These are phyloP conservation scores for Notothenia rossii DNA, from an alignment of 2,113 vertebrate genomes.

Conservation along the genomic window DNA sequence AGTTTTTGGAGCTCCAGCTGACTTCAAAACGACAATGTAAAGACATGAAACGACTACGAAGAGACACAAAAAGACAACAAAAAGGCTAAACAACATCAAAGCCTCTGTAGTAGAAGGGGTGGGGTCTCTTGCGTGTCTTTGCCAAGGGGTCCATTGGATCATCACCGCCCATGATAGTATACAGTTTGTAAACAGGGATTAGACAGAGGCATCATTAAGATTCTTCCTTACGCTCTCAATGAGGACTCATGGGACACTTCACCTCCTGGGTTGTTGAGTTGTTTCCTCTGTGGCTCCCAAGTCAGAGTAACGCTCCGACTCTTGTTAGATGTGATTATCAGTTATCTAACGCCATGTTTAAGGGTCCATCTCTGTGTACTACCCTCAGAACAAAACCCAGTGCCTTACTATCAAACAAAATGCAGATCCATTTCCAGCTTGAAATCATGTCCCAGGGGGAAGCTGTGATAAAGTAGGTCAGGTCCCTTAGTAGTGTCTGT, in stretches of 20 bases:
- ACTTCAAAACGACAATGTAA: no score
- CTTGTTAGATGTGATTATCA: conserved; percentile 44
- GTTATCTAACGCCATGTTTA: conserved; percentile 51
- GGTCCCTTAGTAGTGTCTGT: conserved; percentile 10
- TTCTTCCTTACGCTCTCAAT: conserved; percentile 21
- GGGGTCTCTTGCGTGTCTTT: no score
- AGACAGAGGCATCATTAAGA: background rate
- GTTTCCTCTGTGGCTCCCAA: conserved; percentile 31
- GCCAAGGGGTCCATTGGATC: no score
- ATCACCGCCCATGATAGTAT: no score
- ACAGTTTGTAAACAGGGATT: conserved; percentile 5
- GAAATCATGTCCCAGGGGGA: conserved; percentile 15
- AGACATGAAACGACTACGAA: no score
- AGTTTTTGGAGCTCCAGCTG: no score
- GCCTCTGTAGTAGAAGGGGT: no score
- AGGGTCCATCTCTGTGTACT: conserved; percentile 45
- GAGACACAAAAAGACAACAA: no score
- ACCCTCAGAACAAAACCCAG: conserved; percentile 15
- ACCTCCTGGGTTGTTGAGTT: conserved; percentile 18
- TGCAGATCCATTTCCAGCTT: background rate
- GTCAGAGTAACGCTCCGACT: conserved; percentile 51
- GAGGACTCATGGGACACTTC: conserved; percentile 10
- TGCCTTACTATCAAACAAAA: conserved; percentile 4
- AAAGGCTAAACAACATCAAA: no score
- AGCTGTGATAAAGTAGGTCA: conserved; percentile 48